A percentile compares a stretch with the other conserved stretches of the same genome.
These are phyloP conservation scores for Leptopterna dolabrata DNA, from an alignment of 2,888 invertebrate genomes.

Conservation along the genomic window DNA sequence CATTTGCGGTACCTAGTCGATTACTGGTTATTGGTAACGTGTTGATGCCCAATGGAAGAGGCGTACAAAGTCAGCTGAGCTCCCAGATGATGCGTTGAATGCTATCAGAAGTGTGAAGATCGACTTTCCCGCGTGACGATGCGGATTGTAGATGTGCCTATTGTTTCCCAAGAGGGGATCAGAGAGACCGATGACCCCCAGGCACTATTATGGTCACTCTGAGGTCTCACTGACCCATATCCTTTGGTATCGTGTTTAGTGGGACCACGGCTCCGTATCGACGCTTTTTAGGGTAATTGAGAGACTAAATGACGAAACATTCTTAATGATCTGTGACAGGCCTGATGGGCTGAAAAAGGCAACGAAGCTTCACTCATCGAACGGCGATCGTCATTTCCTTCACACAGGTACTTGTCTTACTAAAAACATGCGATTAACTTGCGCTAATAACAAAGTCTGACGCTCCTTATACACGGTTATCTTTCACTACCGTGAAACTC, in stretches of 20 bases:
- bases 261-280: not conserved
- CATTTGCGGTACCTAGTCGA: too few species aligned
- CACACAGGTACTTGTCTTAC: not conserved
- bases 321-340: not conserved
- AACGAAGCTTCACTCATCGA: not conserved
- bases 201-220: not conserved
- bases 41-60: not conserved
- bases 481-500: too few species aligned
- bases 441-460: too few species aligned
- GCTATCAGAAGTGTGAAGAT: not conserved
- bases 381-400: not conserved
- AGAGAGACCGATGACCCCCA: not conserved
- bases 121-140: constrained; percentile 2
- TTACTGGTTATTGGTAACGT: too few species aligned
- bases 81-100: constrained; percentile 10
- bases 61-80: not conserved
- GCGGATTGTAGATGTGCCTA: constrained; percentile 1
- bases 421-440: too few species aligned
- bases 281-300: not conserved
- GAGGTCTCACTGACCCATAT: not conserved
- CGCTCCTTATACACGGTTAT: too few species aligned
- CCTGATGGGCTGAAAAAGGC: not conserved
- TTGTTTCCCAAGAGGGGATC: constrained; percentile 4
- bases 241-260: not conserved
- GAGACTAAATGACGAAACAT: not conserved